A percentile compares a stretch with the other conserved stretches of the same genome.
phyloP scores from a whole-genome alignment of 1,140 invertebrate genomes.

The Sarcophaga peregrina region DNA sequence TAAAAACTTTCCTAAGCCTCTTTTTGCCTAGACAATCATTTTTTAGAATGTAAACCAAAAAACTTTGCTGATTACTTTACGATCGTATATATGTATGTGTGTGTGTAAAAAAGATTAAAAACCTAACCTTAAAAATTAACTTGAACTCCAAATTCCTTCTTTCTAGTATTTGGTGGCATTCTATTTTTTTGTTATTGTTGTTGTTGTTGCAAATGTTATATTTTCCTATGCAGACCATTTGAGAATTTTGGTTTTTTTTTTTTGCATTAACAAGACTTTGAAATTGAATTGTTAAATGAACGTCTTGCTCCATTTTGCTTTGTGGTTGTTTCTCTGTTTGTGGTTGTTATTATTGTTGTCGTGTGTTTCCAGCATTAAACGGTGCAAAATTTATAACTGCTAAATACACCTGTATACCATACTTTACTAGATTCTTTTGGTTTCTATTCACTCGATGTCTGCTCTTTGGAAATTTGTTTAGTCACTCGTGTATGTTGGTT shows the following conservation, averaged over 20 bases:
- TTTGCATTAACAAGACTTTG: too few species aligned
- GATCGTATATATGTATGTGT: not conserved
- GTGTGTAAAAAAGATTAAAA: not conserved
- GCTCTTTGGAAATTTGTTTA: not conserved
- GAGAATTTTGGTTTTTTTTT: not conserved
- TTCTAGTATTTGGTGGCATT: not conserved
- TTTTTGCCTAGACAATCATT: not conserved
- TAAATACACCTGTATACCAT: conserved; percentile 1
- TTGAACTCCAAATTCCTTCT: conserved; percentile 16
- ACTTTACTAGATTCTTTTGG: too few species aligned
- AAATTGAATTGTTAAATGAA: conserved; percentile 17
- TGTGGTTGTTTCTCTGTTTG: not conserved
- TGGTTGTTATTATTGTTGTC: not conserved
- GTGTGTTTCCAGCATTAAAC: not conserved
- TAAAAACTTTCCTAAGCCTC: too few species aligned
- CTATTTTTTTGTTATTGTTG: not conserved
- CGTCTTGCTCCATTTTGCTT: not conserved
- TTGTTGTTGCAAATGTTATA: too few species aligned
- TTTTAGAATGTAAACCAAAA: not conserved
- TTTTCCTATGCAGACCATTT: not conserved
- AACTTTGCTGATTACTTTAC: not conserved
- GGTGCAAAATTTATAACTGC: not conserved
- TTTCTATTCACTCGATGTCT: not conserved
- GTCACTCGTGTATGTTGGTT: not conserved
- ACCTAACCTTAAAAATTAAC: conserved; percentile 25